These are phyloP conservation scores for Ennomos erosarius DNA, from an alignment of 2,888 invertebrate genomes.

Conservation along the genomic window DNA sequence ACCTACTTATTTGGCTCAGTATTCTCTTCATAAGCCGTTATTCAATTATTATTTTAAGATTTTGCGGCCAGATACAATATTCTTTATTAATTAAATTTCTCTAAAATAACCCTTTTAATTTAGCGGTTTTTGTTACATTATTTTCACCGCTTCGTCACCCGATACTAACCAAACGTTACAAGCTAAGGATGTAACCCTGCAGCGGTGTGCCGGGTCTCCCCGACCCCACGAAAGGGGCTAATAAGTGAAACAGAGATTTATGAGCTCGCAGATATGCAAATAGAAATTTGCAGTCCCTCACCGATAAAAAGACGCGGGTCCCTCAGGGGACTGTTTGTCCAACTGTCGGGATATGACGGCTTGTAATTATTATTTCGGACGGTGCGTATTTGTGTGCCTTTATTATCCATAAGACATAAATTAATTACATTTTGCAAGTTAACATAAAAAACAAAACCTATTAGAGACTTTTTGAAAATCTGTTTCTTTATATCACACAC, in stretches of 20 bases:
- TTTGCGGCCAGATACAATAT: too few species aligned
- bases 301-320: slow-evolving; percentile 80
- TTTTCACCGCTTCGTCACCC: slow-evolving; percentile 8
- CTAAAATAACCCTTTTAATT: too few species aligned
- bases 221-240: slow-evolving; percentile 70
- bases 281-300: slow-evolving; percentile 83
- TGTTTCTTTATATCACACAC: too few species aligned
- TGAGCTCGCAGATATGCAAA: slow-evolving; percentile 84
- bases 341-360: slow-evolving; percentile 73
- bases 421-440: too few species aligned
- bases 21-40: too few species aligned
- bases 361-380: slow-evolving; percentile 79
- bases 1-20: too few species aligned
- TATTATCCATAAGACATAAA: slow-evolving; percentile 3
- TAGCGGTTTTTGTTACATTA: background rate
- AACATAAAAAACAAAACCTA: too few species aligned
- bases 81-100: too few species aligned
- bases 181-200: slow-evolving; percentile 46
- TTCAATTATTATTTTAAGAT: too few species aligned
- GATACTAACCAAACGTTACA: slow-evolving; percentile 28
- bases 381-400: slow-evolving; percentile 24
- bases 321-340: slow-evolving; percentile 75
- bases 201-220: slow-evolving; percentile 55
- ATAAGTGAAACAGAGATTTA: slow-evolving; percentile 85
- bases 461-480: too few species aligned